Evolutionary conservation across 2,888 invertebrate genomes (phyloP).

Genomic region (Embidobia sp.): DNA sequence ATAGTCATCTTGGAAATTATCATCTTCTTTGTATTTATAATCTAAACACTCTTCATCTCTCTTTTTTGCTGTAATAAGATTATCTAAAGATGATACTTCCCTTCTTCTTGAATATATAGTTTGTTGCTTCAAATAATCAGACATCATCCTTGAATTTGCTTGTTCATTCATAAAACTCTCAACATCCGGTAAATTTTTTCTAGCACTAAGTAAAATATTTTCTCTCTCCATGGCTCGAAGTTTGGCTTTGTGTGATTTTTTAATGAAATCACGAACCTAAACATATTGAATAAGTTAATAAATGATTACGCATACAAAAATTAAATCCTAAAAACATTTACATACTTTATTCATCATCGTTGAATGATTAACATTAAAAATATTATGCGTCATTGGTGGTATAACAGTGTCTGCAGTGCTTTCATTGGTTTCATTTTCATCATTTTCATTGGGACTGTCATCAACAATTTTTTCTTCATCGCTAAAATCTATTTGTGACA

Average conservation of each 20-base stretch:
- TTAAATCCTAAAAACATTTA: too few species aligned
- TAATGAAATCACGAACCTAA: too few species aligned
- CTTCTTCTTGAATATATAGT: neutral
- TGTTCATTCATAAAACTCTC: too few species aligned
- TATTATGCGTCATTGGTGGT: conserved; percentile 88
- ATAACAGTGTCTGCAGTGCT: conserved; percentile 80
- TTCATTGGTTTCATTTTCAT: conserved; percentile 72
- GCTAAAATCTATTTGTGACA: conserved; percentile 86
- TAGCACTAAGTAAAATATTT: too few species aligned
- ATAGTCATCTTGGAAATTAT: too few species aligned
- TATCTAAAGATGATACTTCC: conserved; percentile 3
- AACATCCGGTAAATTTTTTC: too few species aligned
- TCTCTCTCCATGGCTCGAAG: too few species aligned
- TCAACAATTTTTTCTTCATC: conserved; percentile 82
- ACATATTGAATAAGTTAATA: too few species aligned
- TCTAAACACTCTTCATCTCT: too few species aligned
- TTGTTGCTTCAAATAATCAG: conserved; percentile 1
- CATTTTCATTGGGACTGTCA: conserved; percentile 81
- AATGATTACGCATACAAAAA: too few species aligned
- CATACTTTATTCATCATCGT: conserved; percentile 84
- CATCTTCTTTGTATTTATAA: too few species aligned
- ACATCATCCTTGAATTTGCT: conserved; percentile 1
- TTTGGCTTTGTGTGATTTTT: too few species aligned
- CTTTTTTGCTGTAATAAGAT: neutral
- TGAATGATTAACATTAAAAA: conserved; percentile 87